These are phyloP conservation scores for Colletes collaris DNA, from an alignment of 2,888 invertebrate genomes.

Conservation along the genomic window DNA sequence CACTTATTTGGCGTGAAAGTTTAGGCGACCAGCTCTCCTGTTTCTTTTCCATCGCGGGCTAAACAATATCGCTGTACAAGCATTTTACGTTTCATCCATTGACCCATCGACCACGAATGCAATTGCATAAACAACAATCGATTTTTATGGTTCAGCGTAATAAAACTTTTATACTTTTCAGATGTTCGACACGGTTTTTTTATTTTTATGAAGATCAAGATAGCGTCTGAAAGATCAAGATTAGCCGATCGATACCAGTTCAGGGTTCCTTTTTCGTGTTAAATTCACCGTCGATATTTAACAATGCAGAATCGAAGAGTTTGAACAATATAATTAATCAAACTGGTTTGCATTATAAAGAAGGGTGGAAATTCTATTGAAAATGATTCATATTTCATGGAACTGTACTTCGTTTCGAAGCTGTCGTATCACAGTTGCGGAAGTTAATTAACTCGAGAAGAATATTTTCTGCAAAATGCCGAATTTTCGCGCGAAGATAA, in stretches of 20 bases:
- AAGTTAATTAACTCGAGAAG: no score
- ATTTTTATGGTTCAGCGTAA: not conserved
- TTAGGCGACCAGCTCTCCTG: conserved; percentile 32
- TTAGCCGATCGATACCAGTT: no score
- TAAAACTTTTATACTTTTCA: not conserved
- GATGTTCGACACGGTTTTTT: no score
- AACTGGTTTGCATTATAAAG: not conserved
- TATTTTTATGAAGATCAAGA: not conserved
- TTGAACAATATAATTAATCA: not conserved
- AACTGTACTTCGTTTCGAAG: no score
- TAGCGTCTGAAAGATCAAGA: no score
- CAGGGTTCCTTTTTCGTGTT: no score
- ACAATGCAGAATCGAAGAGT: not conserved
- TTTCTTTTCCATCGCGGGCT: conserved; percentile 20
- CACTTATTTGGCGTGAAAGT: conserved; percentile 63
- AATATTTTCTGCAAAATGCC: not conserved
- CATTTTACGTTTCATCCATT: no score
- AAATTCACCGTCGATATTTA: not conserved
- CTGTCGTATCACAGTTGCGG: no score
- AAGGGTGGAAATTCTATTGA: not conserved
- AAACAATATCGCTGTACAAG: not conserved
- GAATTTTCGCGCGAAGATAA: not conserved
- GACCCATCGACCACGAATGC: no score
- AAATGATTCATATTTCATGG: no score
- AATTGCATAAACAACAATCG: no score